Evolutionary conservation across 2,113 vertebrate genomes (phyloP).

Genomic region (Anoplopoma fimbria): DNA sequence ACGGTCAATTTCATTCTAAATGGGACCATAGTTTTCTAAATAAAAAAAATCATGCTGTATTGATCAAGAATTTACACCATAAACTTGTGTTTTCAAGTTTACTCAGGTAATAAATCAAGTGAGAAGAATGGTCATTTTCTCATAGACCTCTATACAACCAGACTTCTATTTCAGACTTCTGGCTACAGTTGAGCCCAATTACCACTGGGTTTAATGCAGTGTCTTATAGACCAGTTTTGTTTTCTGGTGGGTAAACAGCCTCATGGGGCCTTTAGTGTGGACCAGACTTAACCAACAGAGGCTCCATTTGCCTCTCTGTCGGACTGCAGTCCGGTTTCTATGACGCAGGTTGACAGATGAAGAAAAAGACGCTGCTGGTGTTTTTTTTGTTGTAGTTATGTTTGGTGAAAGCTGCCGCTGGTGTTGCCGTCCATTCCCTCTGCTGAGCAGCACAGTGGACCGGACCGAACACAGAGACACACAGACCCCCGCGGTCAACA

Average conservation of each 20-base stretch:
- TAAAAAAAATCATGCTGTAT: too few relatives aligned
- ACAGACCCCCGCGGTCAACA: not conserved
- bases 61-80: too few relatives aligned
- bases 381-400: not conserved
- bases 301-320: constrained; percentile 9
- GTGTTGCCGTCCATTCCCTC: not conserved
- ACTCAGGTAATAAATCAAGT: too few relatives aligned
- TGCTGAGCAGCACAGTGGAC: not conserved
- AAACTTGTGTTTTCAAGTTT: too few relatives aligned
- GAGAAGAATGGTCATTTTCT: too few relatives aligned
- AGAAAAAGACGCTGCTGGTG: constrained; percentile 8
- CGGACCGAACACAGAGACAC: not conserved
- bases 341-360: constrained; percentile 4
- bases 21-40: too few relatives aligned
- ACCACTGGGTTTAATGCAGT: not conserved
- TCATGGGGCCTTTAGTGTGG: not conserved
- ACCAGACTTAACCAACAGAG: not conserved
- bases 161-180: too few relatives aligned
- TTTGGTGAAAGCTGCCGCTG: constrained; percentile 1
- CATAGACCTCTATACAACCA: too few relatives aligned
- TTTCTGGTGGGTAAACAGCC: not conserved
- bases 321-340: not conserved
- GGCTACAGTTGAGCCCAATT: not conserved
- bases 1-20: too few relatives aligned
- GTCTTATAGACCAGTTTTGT: not conserved